phyloP scores from a whole-genome alignment of 2,113 vertebrate species.

The Setophaga petechia region DNA sequence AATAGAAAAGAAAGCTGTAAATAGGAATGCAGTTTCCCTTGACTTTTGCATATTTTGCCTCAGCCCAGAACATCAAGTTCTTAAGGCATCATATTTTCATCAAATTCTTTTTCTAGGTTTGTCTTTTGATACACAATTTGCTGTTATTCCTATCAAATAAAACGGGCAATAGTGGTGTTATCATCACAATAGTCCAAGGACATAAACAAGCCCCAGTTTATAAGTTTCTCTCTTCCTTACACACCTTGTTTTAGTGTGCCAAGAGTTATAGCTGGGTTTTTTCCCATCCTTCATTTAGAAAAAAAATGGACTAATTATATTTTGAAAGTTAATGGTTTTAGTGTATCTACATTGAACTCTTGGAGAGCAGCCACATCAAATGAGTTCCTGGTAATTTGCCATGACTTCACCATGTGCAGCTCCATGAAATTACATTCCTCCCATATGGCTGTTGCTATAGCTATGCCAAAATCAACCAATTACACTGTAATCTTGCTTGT shows the following conservation, averaged over 20 bases:
- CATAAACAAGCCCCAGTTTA: background rate
- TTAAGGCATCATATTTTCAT: background rate
- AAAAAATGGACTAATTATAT: constrained; percentile 1
- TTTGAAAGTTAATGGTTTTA: constrained; percentile 32
- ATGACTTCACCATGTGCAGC: constrained; percentile 21
- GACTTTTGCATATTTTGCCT: background rate
- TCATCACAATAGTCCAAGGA: background rate
- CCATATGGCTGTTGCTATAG: constrained; percentile 45
- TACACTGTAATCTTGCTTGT: constrained; percentile 12
- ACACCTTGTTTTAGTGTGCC: background rate
- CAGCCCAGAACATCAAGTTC: background rate
- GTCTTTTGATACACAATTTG: background rate
- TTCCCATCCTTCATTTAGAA: background rate
- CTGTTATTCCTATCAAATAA: background rate
- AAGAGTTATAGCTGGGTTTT: background rate
- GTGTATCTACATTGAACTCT: background rate
- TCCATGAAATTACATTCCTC: constrained; percentile 28
- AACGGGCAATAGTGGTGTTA: background rate
- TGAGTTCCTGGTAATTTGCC: constrained; percentile 39
- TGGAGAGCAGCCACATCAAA: constrained; percentile 52
- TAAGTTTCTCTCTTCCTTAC: background rate
- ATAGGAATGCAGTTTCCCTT: background rate
- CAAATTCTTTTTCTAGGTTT: background rate
- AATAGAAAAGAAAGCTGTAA: background rate
- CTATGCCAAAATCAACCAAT: constrained; percentile 49